Evolutionary conservation across 2,797 vertebrate species (phyloP), one percentile per base, ranked within the genome.

Genomic region (Neomorphus geoffroyi): DNA sequence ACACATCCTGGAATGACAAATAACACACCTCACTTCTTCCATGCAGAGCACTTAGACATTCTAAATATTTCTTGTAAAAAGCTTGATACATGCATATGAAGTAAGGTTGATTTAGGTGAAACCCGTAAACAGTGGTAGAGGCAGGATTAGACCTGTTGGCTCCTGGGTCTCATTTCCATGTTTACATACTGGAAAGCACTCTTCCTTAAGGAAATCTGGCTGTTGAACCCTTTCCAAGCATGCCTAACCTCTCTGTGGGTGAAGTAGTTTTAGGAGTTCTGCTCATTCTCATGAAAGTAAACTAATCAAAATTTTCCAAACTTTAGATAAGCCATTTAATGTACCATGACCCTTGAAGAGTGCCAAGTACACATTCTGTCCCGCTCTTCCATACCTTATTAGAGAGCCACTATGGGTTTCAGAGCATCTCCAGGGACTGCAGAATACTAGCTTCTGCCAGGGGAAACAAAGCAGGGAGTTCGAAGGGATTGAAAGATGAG

Each of bases 311-410:
- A 78, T 95, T 92, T 92, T 80, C 58, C 61, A 88, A 71, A 94
- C 71, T 94, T 95, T 80, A 92, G 91, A 96, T 97, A 95, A 92
- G 80, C 58, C 88, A 80, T 82, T 90, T 93, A 96, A 95, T 92
- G 93, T 94, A 93, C 86, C 92, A 39, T 92, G 83, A 80, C 86
- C 73, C 74, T 88, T 72, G 61, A 92, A 91, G 86, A 94, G 26
- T 50, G 65, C 39, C 83, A 86, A 58, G 74, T 88, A 74, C 26
- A 46, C 21, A 33, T 78, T 88, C 66, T 91, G 37, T 78, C 82
- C 65, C 2, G 2, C 18, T 93, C 74, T 93, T 94, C 77, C 87
- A 61, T 81, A 65, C 62, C 86, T 79, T 91, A 60, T 71, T 75
- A 75, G 67, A 72, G 65, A 91, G 51, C 30, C 58, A n/a, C n/a